Base-by-base conservation (phyloP, 2,113 vertebrate species). In the Hippoglossus stenolepis region DNA sequence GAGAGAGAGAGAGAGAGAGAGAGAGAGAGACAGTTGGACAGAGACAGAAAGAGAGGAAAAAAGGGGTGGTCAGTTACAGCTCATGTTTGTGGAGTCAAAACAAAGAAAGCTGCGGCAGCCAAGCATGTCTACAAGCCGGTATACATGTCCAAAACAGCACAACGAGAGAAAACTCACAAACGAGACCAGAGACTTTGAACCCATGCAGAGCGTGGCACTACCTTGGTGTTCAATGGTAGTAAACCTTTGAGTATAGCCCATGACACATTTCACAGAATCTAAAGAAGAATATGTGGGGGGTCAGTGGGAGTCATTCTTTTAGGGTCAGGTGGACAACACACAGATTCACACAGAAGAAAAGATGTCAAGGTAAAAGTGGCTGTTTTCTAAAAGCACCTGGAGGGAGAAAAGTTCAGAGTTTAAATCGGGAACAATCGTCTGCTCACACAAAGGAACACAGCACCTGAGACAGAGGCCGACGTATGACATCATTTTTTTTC, bases 161-260 rank as follows among this genome's bases (percentile, higher is more conserved):
- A 95, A 94, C 94, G 94, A 89, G 84, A 87, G 45, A 88, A 92
- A 96, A 93, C 45, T 83, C 93, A 96, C 95, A 94, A 92, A 92
- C 95, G 68, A 87, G 93, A 96, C 93, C 91, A 3, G 92, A 94
- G 92, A 94, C 90, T 91, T 89, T 83, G 92, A 94, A 90, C 92
- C 88, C 96, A 96, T 97, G 96, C 96, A 96, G 95, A 95, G 94
- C 95, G 94, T 91, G 77, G 93, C 78, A 92, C 94, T 90, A 85
- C 92, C 93, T 95, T 63, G 86, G 70, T 80, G 84, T 92, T 95
- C 90, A 96, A 96, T 93, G 95, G 95, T 92, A 96, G 96, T 97
- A 99, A 98, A 98, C 96, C 96, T 97, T 97, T 97, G 97, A 98
- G 97, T 98, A 99, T 98, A 99, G 97, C 96, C 96, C 96, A 95